Base-by-base conservation (phyloP, 1,140 invertebrate genomes). In the Diachasma alloeum region DNA sequence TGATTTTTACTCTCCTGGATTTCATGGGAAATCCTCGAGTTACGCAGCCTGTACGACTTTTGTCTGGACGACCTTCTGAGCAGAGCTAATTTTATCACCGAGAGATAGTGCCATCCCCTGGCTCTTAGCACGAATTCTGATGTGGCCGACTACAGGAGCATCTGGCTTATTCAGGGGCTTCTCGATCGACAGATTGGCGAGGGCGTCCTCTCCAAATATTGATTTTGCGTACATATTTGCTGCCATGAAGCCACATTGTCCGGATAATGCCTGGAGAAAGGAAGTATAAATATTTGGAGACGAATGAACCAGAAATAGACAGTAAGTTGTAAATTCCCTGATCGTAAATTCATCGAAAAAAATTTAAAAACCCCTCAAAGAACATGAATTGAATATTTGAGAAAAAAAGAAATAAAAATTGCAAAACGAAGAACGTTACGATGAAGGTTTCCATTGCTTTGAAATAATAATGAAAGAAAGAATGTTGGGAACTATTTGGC, bases 181-280 rank as follows among this genome's bases (percentile, higher is more conserved):
- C 89, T 99, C 99, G 82, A 99, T 97, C 84, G 97, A 98, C 79
- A 99, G 92, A 92, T 99, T 99, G 66, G 98, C 98, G 75, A 99
- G 90, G 2, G 98, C 98, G 90, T 99, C 98, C 91, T 99, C 98
- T 3, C 99, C 99, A 90, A 99, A 99, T 85, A 99, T 99, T 2
- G 98, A 99, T 84, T 97, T 95, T 44, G 98, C 98, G 91, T 99
- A 99, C 92, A 99, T 94, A 86, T 99, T 99, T 42, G 98, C 99
- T 44, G 98, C 98, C 96, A 99, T 97, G 89, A 99, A 99, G 15
- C 98, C 97, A 89, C 98, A 99, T 83, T 99, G 96, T 0, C 98
- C 98, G 9, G 94, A 95, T 42, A 99, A 88, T 19, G 97, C 97
- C 94, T 95, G 83, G 9, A 37, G 76, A 69, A 66, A 70, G 19